Evolutionary conservation across 2,797 vertebrate genomes (phyloP), one percentile per base, ranked within the genome.

Genomic region (Artibeus lituratus): DNA sequence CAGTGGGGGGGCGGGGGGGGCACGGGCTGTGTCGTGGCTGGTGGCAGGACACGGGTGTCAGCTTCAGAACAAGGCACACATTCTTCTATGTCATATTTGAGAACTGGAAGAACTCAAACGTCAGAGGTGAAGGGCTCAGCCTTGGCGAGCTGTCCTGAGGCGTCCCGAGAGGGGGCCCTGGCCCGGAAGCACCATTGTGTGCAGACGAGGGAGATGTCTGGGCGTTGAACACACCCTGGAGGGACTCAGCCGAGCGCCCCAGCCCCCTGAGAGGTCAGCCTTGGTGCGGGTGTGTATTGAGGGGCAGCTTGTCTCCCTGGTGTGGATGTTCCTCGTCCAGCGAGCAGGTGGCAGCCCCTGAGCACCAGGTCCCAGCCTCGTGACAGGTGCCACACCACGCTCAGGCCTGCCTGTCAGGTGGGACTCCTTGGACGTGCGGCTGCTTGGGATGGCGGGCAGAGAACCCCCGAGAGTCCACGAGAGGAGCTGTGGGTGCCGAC

Each of bases 231-330:
- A 7, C 14, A 5, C 37, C 16, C 24, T 0, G 10, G 78, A 42
- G n/a, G 16, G 16, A 47, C 53, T 47, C 72, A 8, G 32, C 21
- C 5, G 26, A 55, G 35, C 83, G 5, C 32, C 11, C 1, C 10
- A 4, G 18, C 6, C 21, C 21, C 12, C 22, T 42, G 7, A 0
- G 35, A 19, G 14, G 29, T 1, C 0, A 42, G 5, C 24, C 10
- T 21, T 19, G 3, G 11, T 15, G 67, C 35, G 19, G 29, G 47
- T 18, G 2, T 37, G 24, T 8, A 0, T 21, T 1, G 8, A 22
- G 10, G 0, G 2, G 49, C 5, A 3, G 18, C 55, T 0, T 12
- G 10, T 2, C 0, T 4, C 0, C 22, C 1, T 1, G 10, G 2
- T 2, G 44, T 5, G 19, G 15, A 19, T 0, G 0, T 4, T 12